Evolutionary conservation across 2,888 invertebrate genomes (phyloP), one percentile per base, ranked within the genome.

Genomic region (Phanerotoma sp.): DNA sequence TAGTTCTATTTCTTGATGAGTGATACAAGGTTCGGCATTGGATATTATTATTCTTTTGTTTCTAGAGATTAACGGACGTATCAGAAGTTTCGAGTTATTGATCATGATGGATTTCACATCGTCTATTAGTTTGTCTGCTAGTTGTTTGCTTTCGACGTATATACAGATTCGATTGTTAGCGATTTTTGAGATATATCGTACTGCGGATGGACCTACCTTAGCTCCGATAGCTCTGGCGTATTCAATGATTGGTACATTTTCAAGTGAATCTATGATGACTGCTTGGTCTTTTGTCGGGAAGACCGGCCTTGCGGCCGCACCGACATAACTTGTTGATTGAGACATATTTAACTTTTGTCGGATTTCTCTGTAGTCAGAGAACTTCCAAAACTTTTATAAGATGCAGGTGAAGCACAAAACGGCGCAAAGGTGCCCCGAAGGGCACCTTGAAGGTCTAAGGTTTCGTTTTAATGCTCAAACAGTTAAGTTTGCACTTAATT

Each of bases 111-210:
- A 13, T 13, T 47, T 46, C 3, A 54, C 32, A 9, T 20, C 45
- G 16, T 59, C 33, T 4, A 51, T 33, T 4, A 56, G 21, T 13
- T 56, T 50, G 0, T 59, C 56, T 5, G 44, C 56, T 5, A 50
- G 11, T 11, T 52, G 9, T 44, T 59, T 46, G 22, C 13, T 51
- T 4, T 16, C 21, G 1, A 61, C 35, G 20, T 59, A 62, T 13
- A 58, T 38, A 20, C 60, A 61, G 1, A 61, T 50, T 30, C 61
- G 20, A 21, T 40, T 47, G 18, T 59, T 51, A 2, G 58, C 54
- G 3, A 60, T 60, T 30, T 47, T 18, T 5, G 58, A 62, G 0
- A 45, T 54, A 13, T 51, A 60, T 30, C 45, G 37, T 18, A 61
- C 56, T 30, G 45, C 51, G 3, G 16, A 21, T 5, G 57, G 51